These are phyloP conservation scores for Agrochola lota DNA, from an alignment of 2,888 invertebrate genomes.

Conservation along the genomic window DNA sequence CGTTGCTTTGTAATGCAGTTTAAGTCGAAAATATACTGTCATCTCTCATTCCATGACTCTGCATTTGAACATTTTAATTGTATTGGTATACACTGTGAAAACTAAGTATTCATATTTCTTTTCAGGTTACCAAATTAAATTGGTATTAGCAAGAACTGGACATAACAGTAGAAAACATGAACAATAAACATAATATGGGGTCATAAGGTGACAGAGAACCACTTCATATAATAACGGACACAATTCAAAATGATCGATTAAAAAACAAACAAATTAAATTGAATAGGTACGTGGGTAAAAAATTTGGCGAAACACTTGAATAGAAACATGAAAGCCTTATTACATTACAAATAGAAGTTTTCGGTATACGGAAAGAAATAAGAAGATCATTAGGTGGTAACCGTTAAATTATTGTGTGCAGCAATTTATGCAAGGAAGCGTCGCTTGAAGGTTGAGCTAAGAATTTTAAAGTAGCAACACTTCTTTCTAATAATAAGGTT, in stretches of 20 bases:
- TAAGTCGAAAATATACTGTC: not conserved
- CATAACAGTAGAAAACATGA: conserved; percentile 11
- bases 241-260: conserved; percentile 17
- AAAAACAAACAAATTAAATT: conserved; percentile 13
- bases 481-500: not conserved
- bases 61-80: not conserved
- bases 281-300: conserved; percentile 12
- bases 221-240: conserved; percentile 19
- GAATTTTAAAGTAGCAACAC: not conserved
- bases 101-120: not conserved
- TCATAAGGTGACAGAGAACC: conserved; percentile 13
- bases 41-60: not conserved
- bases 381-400: not conserved
- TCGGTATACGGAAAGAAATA: not conserved
- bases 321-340: conserved; percentile 14
- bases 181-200: conserved; percentile 20
- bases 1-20: conserved; percentile 28
- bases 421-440: not conserved
- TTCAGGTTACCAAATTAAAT: conserved; percentile 4
- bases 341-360: not conserved
- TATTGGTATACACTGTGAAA: not conserved
- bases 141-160: not conserved
- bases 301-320: conserved; percentile 13
- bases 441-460: not conserved
- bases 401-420: not conserved